Evolutionary conservation across 2,113 vertebrate genomes (phyloP).

Genomic region (Ictidomys tridecemlineatus): DNA sequence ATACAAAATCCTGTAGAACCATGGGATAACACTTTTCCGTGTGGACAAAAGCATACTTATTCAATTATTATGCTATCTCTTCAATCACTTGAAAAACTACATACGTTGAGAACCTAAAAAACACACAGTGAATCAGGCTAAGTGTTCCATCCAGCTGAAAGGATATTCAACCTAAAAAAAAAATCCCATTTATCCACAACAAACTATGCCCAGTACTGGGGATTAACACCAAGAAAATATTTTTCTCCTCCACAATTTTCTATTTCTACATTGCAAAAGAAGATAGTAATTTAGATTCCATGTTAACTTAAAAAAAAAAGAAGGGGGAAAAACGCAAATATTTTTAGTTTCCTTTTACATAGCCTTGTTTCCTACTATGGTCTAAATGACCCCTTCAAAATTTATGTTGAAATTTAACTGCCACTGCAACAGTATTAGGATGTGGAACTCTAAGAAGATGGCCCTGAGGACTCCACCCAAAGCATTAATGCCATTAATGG

Average conservation of each 20-base stretch:
- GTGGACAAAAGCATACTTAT: neutral
- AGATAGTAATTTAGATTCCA: neutral
- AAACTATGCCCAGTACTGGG: neutral
- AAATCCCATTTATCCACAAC: conserved; percentile 23
- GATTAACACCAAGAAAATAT: neutral
- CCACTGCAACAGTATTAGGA: neutral
- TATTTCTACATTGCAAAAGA: neutral
- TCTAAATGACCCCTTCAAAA: neutral
- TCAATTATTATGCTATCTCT: neutral
- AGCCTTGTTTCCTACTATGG: neutral
- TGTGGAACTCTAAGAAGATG: neutral
- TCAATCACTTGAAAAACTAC: neutral
- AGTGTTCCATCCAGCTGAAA: neutral
- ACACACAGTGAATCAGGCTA: neutral
- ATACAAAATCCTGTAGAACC: neutral
- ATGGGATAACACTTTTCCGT: neutral
- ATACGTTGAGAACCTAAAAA: neutral
- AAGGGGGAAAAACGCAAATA: neutral
- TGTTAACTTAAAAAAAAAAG: neutral
- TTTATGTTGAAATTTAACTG: neutral
- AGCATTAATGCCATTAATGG: neutral
- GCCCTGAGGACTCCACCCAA: neutral
- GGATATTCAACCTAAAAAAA: neutral
- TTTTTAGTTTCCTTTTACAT: neutral
- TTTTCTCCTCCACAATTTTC: neutral